A percentile compares a stretch with the other conserved stretches of the same genome.
Conservation (phyloP, 2,888 invertebrate genomes). For the Acholoe squamosa region DNA sequence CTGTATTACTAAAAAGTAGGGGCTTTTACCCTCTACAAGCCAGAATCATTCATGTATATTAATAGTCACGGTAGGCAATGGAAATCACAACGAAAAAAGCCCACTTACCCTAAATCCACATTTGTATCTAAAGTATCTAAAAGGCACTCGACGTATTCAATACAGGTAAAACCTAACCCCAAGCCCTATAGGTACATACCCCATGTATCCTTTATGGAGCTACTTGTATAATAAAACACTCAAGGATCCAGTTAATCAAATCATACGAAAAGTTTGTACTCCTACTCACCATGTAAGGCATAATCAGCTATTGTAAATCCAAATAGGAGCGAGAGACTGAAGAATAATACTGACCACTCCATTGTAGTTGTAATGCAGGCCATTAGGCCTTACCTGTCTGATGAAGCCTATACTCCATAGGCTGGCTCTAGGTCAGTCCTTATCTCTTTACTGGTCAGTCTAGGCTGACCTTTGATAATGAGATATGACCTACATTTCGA, state of each 20-base stretch:
- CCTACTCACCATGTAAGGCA: slow-evolving; percentile 23
- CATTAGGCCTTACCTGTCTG: not conserved
- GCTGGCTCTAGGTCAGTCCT: not conserved
- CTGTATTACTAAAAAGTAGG: too few relatives aligned
- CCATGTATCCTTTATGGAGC: too few relatives aligned
- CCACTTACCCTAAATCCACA: too few relatives aligned
- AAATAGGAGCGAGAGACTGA: not conserved
- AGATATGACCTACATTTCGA: too few relatives aligned
- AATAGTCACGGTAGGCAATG: too few relatives aligned
- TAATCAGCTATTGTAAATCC: not conserved
- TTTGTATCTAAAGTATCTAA: too few relatives aligned
- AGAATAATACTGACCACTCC: not conserved
- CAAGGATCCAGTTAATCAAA: not conserved
- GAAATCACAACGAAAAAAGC: too few relatives aligned
- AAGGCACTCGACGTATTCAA: too few relatives aligned
- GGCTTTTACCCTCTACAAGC: too few relatives aligned
- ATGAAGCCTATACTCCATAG: not conserved
- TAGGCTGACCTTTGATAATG: not conserved
- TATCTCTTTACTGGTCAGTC: slow-evolving; percentile 1
- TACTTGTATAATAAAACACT: not conserved
- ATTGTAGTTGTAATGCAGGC: not conserved
- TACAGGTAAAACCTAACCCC: too few relatives aligned
- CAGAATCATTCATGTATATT: too few relatives aligned
- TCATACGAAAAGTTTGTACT: not conserved
- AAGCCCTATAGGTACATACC: too few relatives aligned